A percentile compares a stretch with the other conserved stretches of the same genome.
Evolutionary conservation across 2,797 vertebrate species (phyloP).

Genomic region (Vireo griseus): DNA sequence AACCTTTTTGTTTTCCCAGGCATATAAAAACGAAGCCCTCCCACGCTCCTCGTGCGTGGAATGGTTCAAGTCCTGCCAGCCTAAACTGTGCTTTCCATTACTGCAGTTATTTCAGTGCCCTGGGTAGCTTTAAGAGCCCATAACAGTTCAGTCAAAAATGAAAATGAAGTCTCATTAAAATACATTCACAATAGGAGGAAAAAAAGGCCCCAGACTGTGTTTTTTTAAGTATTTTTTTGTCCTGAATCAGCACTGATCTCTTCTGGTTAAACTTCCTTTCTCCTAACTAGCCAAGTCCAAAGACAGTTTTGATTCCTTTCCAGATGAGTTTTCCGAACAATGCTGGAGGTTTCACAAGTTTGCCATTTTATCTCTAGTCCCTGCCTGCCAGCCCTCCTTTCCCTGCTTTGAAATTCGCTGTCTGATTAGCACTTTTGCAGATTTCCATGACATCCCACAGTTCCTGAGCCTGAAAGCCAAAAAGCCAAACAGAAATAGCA

Average conservation of each 20-base stretch:
- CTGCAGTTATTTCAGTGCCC: constrained; percentile 29
- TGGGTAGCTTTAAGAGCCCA: constrained; percentile 17
- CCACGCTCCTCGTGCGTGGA: constrained; percentile 8
- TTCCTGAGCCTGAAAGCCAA: constrained; percentile 22
- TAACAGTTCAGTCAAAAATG: constrained; percentile 40
- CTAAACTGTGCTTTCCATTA: constrained; percentile 45
- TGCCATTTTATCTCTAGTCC: constrained; percentile 41
- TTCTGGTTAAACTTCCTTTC: constrained; percentile 52
- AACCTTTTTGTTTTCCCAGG: neutral
- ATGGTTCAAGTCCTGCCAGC: constrained; percentile 40
- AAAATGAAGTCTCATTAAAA: constrained; percentile 63
- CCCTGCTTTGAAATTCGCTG: constrained; percentile 41
- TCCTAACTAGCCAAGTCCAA: constrained; percentile 22
- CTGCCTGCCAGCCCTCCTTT: constrained; percentile 31
- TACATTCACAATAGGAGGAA: constrained; percentile 58
- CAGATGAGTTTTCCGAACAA: constrained; percentile 56
- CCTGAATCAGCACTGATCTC: constrained; percentile 61
- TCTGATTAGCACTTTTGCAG: constrained; percentile 48
- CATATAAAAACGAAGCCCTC: constrained; percentile 23
- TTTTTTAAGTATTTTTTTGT: constrained; percentile 51
- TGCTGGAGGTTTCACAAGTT: constrained; percentile 58
- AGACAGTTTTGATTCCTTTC: constrained; percentile 53
- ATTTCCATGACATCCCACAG: constrained; percentile 21
- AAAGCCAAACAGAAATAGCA: neutral
- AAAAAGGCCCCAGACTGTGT: constrained; percentile 56